These are phyloP conservation scores for Drosophila nikananu DNA, from an alignment of 1,140 invertebrate species.

Conservation along the genomic window DNA sequence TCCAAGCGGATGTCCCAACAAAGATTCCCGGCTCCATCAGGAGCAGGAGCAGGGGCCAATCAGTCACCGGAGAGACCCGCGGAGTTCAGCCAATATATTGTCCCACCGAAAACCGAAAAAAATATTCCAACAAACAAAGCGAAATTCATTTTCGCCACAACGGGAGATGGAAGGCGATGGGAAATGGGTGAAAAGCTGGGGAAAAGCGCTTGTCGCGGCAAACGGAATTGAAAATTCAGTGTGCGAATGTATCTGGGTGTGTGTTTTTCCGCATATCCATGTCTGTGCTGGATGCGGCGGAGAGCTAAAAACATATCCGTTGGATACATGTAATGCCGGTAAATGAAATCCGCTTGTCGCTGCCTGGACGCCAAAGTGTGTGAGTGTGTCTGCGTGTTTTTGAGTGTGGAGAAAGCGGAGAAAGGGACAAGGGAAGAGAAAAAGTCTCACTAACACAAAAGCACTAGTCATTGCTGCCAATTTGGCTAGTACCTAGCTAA, in stretches of 20 bases:
- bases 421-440: background rate
- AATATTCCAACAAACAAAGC: constrained; percentile 80
- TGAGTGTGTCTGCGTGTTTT: constrained; percentile 8
- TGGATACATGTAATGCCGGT: constrained; percentile 83
- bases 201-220: constrained; percentile 71
- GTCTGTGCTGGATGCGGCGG: constrained; percentile 61
- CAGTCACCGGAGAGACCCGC: constrained; percentile 52
- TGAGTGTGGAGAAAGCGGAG: constrained; percentile 16
- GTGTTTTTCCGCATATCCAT: constrained; percentile 72
- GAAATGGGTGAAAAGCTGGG: constrained; percentile 17
- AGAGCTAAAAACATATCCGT: constrained; percentile 81
- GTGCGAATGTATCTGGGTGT: constrained; percentile 32
- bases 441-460: constrained; percentile 5
- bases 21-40: constrained; percentile 14
- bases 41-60: constrained; percentile 52
- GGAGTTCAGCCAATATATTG: constrained; percentile 66
- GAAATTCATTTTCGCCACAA: constrained; percentile 74
- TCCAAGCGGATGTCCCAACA: constrained; percentile 5
- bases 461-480: background rate
- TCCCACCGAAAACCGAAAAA: constrained; percentile 52
- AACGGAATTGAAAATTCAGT: constrained; percentile 80
- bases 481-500: background rate
- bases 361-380: constrained; percentile 33
- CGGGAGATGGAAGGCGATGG: background rate
- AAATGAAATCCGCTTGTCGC: constrained; percentile 82